Evolutionary conservation across 1,140 invertebrate genomes (phyloP), one percentile per base, ranked within the genome.

Genomic region (Drosophila simulans): DNA sequence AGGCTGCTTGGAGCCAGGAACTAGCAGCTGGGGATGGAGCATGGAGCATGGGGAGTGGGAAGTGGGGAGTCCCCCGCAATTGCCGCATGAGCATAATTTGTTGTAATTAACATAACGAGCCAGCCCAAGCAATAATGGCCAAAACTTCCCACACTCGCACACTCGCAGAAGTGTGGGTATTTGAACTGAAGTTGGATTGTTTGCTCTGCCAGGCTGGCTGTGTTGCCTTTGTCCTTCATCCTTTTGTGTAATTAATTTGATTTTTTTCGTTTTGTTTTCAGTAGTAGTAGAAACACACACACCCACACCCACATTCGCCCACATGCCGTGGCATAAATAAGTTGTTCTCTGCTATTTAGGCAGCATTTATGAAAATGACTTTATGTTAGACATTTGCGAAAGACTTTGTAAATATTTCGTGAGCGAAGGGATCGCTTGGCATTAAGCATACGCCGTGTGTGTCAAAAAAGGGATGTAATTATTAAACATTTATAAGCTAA

Each of bases 81-180:
- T 78, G 80, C 79, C 83, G 80, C 83, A 86, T 68, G 75, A 86
- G 83, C 83, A 86, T 90, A 90, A 90, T 90, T 90, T 90, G 88
- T 83, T 90, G 88, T 86, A 90, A 90, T 90, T 90, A 90, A 86
- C 78, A 82, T 90, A 90, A 86, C 79, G 83, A 86, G 83, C 62
- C 83, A 82, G 63, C 83, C 83, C 83, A 82, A 78, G 83, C 83
- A 86, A 86, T 88, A 86, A 86, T 72, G 75, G 74, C 54, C 80
- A 68, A 86, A 51, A 76, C 58, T 72, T 85, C 65, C 72, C 56
- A 70, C 65, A 63, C 72, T 45, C 46, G 39, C 35, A 65, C 59
- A 55, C 60, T 35, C 39, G 34, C 54, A 46, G 8, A 54, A 35
- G 49, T 52, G 49, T 15, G 49, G 31, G 49, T 52, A 35, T 70